phyloP scores from a whole-genome alignment of 2,113 vertebrate genomes.

The Dipodomys merriami region DNA sequence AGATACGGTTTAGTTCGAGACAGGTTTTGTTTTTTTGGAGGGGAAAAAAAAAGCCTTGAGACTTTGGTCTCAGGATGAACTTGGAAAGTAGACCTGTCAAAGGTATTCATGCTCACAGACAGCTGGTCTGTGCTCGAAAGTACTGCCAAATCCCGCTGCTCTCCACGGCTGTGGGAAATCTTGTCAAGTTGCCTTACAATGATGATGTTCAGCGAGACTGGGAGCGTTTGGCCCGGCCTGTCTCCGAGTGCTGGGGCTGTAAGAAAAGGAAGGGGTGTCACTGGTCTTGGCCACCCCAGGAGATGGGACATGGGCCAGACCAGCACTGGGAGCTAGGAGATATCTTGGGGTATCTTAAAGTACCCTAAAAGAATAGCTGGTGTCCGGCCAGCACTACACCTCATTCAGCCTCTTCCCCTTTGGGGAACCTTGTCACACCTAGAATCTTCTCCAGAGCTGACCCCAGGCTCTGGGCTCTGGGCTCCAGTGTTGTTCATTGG shows the following conservation, averaged over 20 bases:
- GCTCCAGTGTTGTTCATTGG: not conserved
- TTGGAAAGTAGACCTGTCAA: constrained; percentile 74
- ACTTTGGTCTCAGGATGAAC: constrained; percentile 73
- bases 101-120: constrained; percentile 70
- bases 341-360: not conserved
- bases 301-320: not conserved
- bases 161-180: constrained; percentile 57
- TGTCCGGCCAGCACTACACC: not conserved
- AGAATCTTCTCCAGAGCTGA: not conserved
- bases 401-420: not conserved
- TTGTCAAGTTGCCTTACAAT: constrained; percentile 57
- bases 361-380: not conserved
- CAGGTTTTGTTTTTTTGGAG: not conserved
- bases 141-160: constrained; percentile 65
- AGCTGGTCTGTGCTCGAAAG: constrained; percentile 56
- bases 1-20: constrained; percentile 72
- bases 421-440: not conserved
- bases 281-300: not conserved
- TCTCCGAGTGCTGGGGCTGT: not conserved
- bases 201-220: constrained; percentile 25
- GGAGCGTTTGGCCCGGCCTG: constrained; percentile 34
- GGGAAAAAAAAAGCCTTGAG: not conserved
- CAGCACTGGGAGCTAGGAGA: constrained; percentile 13
- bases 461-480: not conserved
- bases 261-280: not conserved